phyloP scores from a whole-genome alignment of 2,113 vertebrate genomes.

The Morone chrysops region DNA sequence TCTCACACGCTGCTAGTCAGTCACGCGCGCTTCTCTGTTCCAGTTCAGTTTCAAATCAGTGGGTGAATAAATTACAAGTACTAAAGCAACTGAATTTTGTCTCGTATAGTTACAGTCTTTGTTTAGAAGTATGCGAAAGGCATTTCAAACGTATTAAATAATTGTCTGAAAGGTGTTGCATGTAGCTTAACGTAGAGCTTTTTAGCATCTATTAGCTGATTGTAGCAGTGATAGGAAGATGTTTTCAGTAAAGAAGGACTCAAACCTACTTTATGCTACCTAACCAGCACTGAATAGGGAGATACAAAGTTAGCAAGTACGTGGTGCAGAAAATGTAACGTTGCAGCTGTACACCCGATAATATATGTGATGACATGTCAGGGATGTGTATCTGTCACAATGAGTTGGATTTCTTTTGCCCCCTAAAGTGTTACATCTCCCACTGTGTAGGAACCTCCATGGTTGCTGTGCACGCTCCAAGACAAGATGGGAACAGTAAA shows the following conservation, averaged over 20 bases:
- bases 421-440: background rate
- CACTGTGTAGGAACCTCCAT: background rate
- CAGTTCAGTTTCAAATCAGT: conserved; percentile 14
- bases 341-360: background rate
- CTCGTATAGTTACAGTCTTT: too few species aligned
- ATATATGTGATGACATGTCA: background rate
- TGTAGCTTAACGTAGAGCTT: background rate
- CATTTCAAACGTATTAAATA: background rate
- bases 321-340: background rate
- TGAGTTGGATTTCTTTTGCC: background rate
- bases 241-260: background rate
- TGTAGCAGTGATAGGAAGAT: background rate
- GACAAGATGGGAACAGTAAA: background rate
- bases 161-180: background rate
- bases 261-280: background rate
- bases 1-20: conserved; percentile 9
- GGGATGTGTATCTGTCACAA: background rate
- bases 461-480: background rate
- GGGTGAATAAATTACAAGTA: background rate
- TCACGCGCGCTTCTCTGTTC: background rate
- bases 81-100: background rate
- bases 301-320: background rate
- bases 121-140: background rate
- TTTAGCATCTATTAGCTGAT: background rate
- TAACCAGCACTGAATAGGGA: background rate